Percentiles rank a stretch among this genome's conserved stretches.
Evolutionary conservation across 2,797 vertebrate species (phyloP).

Genomic region (Oophaga sylvatica): DNA sequence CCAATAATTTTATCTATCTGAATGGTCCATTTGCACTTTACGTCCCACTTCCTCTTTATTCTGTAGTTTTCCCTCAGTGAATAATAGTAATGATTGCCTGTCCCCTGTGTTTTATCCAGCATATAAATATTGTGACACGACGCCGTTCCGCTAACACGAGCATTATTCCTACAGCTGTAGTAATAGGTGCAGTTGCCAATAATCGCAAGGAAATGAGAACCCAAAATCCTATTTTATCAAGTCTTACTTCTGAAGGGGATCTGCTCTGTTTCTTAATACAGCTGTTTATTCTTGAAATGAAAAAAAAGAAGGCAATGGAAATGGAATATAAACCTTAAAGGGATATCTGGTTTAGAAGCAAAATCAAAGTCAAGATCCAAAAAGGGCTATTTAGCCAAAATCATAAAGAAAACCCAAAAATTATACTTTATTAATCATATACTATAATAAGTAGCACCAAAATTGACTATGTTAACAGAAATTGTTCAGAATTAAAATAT

Average conservation of each 20-base stretch:
- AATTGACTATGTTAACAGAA: too few relatives aligned
- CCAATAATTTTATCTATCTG: neutral
- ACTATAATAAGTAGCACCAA: too few relatives aligned
- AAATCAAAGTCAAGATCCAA: too few relatives aligned
- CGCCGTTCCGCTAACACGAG: slow-evolving; percentile 5
- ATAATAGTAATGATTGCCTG: slow-evolving; percentile 42
- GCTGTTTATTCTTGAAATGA: slow-evolving; percentile 13
- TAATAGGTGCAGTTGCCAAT: slow-evolving; percentile 21
- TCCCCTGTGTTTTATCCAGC: slow-evolving; percentile 36
- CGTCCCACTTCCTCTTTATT: slow-evolving; percentile 17
- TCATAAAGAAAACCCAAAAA: too few relatives aligned
- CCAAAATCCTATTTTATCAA: slow-evolving; percentile 21
- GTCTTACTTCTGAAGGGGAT: slow-evolving; percentile 5
- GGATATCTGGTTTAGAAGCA: neutral
- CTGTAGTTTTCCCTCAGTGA: slow-evolving; percentile 30
- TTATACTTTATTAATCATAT: too few relatives aligned
- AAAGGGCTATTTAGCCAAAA: too few relatives aligned
- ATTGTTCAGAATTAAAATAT: too few relatives aligned
- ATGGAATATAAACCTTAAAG: neutral
- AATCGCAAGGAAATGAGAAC: slow-evolving; percentile 23
- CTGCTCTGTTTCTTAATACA: neutral
- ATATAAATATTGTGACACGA: slow-evolving; percentile 47
- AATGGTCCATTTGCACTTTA: slow-evolving; percentile 18
- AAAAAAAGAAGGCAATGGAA: neutral
- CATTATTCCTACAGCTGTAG: slow-evolving; percentile 26